Percentiles rank a stretch among this genome's conserved stretches.
phyloP scores from a whole-genome alignment of 2,113 vertebrate species.

The Riparia riparia region DNA sequence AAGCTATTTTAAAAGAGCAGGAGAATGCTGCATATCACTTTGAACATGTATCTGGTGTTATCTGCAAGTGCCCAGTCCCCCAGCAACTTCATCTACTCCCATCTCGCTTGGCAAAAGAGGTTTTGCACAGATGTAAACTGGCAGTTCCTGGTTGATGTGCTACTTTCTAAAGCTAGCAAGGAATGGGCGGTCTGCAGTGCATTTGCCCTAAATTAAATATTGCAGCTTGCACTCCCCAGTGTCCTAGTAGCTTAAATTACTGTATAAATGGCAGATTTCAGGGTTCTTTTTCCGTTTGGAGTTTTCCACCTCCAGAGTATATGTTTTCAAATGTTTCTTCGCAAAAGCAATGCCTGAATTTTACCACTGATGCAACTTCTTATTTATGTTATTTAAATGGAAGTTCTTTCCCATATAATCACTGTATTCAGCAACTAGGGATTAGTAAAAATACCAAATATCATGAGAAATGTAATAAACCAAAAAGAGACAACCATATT shows the following conservation, averaged over 20 bases:
- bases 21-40: neutral
- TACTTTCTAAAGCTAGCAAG: neutral
- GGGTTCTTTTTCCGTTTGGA: neutral
- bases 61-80: neutral
- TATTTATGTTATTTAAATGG: neutral
- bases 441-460: slow-evolving; percentile 24
- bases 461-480: neutral
- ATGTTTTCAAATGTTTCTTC: neutral
- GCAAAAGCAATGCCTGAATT: neutral
- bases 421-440: neutral
- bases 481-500: neutral
- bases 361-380: neutral
- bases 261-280: neutral
- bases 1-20: neutral
- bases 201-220: neutral
- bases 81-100: neutral
- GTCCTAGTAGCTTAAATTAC: neutral
- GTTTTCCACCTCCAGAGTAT: neutral
- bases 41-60: neutral
- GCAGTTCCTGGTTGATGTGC: neutral
- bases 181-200: neutral
- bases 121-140: neutral
- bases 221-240: neutral
- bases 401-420: neutral
- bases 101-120: neutral